Evolutionary conservation across 2,888 invertebrate species (phyloP).

Genomic region (Athrips mouffetella): DNA sequence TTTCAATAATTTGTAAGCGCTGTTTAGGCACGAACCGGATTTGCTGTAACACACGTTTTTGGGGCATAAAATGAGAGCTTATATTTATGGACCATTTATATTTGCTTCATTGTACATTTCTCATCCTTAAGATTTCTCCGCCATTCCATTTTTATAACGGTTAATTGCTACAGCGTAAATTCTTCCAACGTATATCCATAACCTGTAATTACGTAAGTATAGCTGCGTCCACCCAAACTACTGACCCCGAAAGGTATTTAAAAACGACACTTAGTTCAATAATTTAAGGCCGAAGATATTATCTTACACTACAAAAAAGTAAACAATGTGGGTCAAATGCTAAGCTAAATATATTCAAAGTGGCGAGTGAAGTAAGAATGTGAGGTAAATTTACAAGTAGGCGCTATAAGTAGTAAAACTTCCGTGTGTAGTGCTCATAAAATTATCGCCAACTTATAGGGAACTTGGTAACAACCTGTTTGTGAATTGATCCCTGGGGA

Average conservation of each 20-base stretch:
- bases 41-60: neutral
- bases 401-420: constrained; percentile 46
- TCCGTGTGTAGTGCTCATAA: constrained; percentile 68
- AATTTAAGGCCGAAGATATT: constrained; percentile 33
- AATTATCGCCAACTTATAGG: constrained; percentile 62
- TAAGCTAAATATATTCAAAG: constrained; percentile 33
- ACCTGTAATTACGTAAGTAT: neutral
- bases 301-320: constrained; percentile 26
- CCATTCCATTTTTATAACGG: neutral
- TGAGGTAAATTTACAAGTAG: constrained; percentile 36
- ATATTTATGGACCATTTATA: neutral
- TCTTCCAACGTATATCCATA: neutral
- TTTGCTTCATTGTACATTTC: neutral
- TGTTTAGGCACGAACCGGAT: neutral
- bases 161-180: neutral
- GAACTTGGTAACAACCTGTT: constrained; percentile 62
- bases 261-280: constrained; percentile 19
- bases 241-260: neutral
- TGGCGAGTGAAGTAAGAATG: constrained; percentile 33
- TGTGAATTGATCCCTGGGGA: constrained; percentile 56
- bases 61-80: neutral
- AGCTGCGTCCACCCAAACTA: neutral
- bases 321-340: constrained; percentile 42
- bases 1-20: constrained; percentile 5
- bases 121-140: neutral